Evolutionary conservation across 2,888 invertebrate species (phyloP), one percentile per base, ranked within the genome.

Genomic region (Cantharis nigra): DNA sequence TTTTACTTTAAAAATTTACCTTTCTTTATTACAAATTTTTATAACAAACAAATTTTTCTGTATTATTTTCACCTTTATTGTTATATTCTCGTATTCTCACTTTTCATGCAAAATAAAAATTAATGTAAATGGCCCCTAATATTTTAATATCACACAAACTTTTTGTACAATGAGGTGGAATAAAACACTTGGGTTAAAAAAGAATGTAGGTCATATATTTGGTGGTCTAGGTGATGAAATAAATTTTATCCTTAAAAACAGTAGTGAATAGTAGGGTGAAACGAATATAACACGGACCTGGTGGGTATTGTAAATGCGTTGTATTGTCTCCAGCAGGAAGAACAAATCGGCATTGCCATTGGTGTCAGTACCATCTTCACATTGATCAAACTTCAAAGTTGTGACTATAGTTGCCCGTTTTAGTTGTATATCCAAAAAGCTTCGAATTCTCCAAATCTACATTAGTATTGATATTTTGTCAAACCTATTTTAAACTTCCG

Each of bases 331-430:
- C 74, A 81, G 75, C 74, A 78, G 76, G 70, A 71, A 80, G 80
- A 79, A 80, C 75, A 79, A 77, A 81, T 80, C 75, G 49, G 76
- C 76, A 71, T 62, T 75, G 76, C 81, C 75, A 82, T 80, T 81
- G 81, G 80, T 83, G 83, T 83, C 83, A 83, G 75, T 78, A 81
- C 81, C 83, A 83, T 82, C 83, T 80, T 79, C 82, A 79, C 82
- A 82, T 82, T 83, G 82, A 83, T 83, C 83, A 83, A 83, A 83
- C 81, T 83, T 83, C 81, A 83, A 81, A 79, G 80, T 82, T 80
- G 79, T 79, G 80, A 79, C 79, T 78, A 80, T 79, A 80, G 80
- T 79, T 77, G 78, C 78, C 75, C 79, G 78, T 78, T 75, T 75
- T 76, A 78, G 78, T 78, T 78, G 65, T 77, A 70, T 14, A 63